Percentiles rank a stretch among this genome's conserved stretches.
phyloP scores from a whole-genome alignment of 2,888 invertebrate genomes.

The Trisateles emortualis region DNA sequence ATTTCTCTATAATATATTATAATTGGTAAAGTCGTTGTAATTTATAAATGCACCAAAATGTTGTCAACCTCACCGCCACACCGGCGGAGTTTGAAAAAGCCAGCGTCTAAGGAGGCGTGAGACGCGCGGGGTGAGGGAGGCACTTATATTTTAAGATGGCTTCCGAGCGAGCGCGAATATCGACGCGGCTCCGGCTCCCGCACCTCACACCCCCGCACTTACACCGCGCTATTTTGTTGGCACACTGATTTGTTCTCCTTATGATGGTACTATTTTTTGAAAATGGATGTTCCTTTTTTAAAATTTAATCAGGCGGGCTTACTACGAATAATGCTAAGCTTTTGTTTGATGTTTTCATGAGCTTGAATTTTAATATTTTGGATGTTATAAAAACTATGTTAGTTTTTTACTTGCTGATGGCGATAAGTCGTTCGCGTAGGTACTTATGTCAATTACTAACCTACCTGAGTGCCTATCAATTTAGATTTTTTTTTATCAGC shows the following conservation, averaged over 20 bases:
- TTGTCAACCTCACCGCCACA: slow-evolving; percentile 59
- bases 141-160: slow-evolving; percentile 86
- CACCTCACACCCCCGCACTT: slow-evolving; percentile 53
- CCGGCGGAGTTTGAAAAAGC: slow-evolving; percentile 79
- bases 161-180: slow-evolving; percentile 83
- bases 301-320: background rate
- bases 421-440: no score
- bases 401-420: no score
- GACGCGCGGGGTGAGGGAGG: slow-evolving; percentile 51
- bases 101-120: slow-evolving; percentile 79
- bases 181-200: slow-evolving; percentile 72
- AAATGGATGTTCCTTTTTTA: background rate
- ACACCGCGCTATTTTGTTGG: slow-evolving; percentile 65
- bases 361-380: no score
- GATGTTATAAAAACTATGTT: no score
- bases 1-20: no score
- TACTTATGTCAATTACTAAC: no score
- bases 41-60: slow-evolving; percentile 59
- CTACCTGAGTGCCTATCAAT: no score
- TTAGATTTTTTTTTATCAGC: no score
- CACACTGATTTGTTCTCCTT: slow-evolving; percentile 55
- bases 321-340: no score
- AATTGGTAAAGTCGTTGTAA: no score
- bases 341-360: no score
- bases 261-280: slow-evolving; percentile 24